phyloP scores from a whole-genome alignment of 2,797 vertebrate species.

The Cryptoprocta ferox region DNA sequence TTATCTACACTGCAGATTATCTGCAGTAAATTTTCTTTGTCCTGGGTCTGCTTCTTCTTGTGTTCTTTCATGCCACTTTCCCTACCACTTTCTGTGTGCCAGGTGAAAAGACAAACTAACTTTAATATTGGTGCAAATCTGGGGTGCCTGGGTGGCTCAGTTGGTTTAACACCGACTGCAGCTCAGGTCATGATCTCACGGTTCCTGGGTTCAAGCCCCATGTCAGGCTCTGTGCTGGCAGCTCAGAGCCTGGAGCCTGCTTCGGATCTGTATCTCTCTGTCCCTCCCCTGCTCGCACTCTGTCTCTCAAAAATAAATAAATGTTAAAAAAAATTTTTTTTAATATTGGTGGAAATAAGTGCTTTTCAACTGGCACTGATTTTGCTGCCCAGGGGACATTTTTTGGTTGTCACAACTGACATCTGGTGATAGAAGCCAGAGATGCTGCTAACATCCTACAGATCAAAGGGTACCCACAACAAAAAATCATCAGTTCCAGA shows the following conservation, averaged over 20 bases:
- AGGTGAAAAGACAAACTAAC: constrained; percentile 34
- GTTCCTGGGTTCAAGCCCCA: no score
- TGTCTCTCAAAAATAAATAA: no score
- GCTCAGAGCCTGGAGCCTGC: no score
- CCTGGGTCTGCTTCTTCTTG: not conserved
- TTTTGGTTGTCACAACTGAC: constrained; percentile 7
- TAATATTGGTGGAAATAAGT: not conserved
- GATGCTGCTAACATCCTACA: not conserved
- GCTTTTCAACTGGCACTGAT: constrained; percentile 19
- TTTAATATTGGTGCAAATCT: constrained; percentile 27
- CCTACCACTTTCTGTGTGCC: not conserved
- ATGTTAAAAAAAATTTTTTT: no score
- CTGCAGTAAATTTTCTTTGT: constrained; percentile 49
- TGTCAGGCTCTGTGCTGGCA: no score
- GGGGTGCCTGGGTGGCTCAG: no score
- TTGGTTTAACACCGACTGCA: no score
- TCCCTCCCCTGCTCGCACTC: no score
- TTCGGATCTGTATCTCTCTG: no score
- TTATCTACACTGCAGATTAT: constrained; percentile 55
- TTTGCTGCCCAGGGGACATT: not conserved
- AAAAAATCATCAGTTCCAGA: not conserved
- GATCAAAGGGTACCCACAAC: not conserved
- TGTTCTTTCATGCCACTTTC: not conserved
- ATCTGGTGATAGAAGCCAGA: not conserved
- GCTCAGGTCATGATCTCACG: no score